phyloP scores from a whole-genome alignment of 2,797 vertebrate species.

The Myioborus miniatus region DNA sequence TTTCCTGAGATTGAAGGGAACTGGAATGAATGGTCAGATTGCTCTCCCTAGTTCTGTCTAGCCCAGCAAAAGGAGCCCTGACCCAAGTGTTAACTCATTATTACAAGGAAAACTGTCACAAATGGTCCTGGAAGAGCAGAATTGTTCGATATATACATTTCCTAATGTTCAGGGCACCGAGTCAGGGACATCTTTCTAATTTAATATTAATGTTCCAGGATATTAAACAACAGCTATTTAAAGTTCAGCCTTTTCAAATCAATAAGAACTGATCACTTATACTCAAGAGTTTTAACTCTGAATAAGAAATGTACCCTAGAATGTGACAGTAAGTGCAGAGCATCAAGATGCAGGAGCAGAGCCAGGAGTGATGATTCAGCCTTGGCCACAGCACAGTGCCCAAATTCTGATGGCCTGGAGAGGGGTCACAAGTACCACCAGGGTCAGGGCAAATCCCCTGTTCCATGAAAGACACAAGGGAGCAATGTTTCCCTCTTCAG shows the following conservation, averaged over 20 bases:
- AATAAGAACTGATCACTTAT: constrained; percentile 26
- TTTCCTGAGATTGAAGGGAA: not conserved
- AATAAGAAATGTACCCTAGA: not conserved
- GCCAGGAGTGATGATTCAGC: not conserved
- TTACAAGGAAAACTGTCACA: not conserved
- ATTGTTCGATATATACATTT: not conserved
- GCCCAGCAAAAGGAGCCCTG: not conserved
- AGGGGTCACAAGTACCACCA: not conserved
- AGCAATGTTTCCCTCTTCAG: not conserved
- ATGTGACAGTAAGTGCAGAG: not conserved
- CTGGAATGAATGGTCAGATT: not conserved
- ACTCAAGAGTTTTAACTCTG: constrained; percentile 23
- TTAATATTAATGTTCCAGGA: constrained; percentile 39
- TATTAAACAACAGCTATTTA: constrained; percentile 40
- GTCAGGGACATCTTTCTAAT: constrained; percentile 3
- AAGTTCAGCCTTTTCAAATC: constrained; percentile 54
- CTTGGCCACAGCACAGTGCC: not conserved
- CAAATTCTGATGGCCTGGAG: not conserved
- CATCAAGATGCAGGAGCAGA: not conserved
- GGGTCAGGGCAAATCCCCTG: not conserved
- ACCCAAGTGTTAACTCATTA: not conserved
- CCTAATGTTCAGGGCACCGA: not conserved
- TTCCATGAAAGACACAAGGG: not conserved
- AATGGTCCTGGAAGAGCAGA: not conserved
- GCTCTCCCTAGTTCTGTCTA: not conserved